Base-by-base conservation (phyloP, 1,140 invertebrate species). In the Drosophila mauritiana region DNA sequence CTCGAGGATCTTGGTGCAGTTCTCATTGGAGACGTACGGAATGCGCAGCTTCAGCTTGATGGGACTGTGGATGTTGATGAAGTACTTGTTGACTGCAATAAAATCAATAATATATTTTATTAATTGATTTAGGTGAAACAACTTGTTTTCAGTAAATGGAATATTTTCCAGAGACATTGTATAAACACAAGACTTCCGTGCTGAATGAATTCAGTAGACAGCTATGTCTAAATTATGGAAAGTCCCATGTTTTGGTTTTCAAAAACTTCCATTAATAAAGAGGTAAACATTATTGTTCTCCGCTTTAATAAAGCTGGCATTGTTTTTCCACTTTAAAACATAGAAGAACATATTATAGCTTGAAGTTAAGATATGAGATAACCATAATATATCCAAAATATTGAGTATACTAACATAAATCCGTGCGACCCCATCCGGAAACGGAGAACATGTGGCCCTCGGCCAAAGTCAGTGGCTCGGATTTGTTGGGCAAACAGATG, bases 391-490 rank as follows among this genome's bases (percentile, higher is more conserved):
- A 8, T 3, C 8, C 1, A 49, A 15, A n/a, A 1, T 31, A 3
- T 10, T n/a, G 27, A 3, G 12, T 12, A 20, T 49, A 76, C 91
- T 89, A 43, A 92, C 91, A 92, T 20, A 92, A 70, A 92, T 96
- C 95, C 10, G 96, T 96, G 91, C 94, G 95, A 8, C 97, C 97
- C 97, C 97, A 98, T 12, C 97, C 97, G 8, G 96, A 96, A 0
- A 96, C 96, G 53, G 94, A 94, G 34, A 97, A 93, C 58, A 93
- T 94, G 46, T 93, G 83, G 0, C 93, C 93, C 7, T 76, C 73
- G 1, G 94, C 83, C 34, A 94, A 94, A 0, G 89, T 83, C 12
- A 76, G 94, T 1, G 90, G 86, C 1, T 80, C 91, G 0, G 79
- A 92, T 11, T 88, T 93, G 73, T 75, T 90, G 20, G 96, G 96